These are phyloP conservation scores for Drosophila mimica DNA, from an alignment of 2,888 invertebrate species.

Conservation along the genomic window DNA sequence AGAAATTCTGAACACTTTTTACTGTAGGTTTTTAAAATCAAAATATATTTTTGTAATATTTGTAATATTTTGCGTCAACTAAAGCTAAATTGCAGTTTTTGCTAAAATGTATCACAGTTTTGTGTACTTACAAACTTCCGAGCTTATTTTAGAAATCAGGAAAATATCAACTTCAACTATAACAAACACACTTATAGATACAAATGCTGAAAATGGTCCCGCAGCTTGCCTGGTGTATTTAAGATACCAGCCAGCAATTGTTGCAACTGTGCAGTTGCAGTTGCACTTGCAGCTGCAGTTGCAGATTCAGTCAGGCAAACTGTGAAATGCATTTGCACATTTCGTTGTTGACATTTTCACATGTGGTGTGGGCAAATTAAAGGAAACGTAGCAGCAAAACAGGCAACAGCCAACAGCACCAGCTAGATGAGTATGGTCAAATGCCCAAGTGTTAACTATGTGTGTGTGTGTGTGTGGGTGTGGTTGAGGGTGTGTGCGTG, in stretches of 20 bases:
- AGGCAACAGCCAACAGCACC: slow-evolving; percentile 26
- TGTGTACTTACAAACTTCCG: neutral
- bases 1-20: neutral
- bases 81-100: neutral
- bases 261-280: slow-evolving; percentile 1
- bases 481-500: slow-evolving; percentile 21
- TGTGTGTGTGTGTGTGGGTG: slow-evolving; percentile 2
- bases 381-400: slow-evolving; percentile 47
- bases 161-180: neutral
- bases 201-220: neutral
- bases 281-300: slow-evolving; percentile 10
- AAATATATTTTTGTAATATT: neutral
- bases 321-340: slow-evolving; percentile 59
- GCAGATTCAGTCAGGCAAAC: slow-evolving; percentile 12
- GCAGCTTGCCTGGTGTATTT: slow-evolving; percentile 21
- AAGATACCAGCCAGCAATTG: slow-evolving; percentile 25
- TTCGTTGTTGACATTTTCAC: slow-evolving; percentile 65
- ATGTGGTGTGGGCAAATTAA: slow-evolving; percentile 54
- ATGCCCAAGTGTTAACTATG: slow-evolving; percentile 27
- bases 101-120: neutral
- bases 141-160: neutral
- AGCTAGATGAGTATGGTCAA: slow-evolving; percentile 34
- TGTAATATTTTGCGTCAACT: neutral
- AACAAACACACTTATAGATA: neutral
- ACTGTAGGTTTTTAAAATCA: neutral